Base-by-base conservation (phyloP, 2,113 vertebrate species). In the Tachysurus fulvidraco region DNA sequence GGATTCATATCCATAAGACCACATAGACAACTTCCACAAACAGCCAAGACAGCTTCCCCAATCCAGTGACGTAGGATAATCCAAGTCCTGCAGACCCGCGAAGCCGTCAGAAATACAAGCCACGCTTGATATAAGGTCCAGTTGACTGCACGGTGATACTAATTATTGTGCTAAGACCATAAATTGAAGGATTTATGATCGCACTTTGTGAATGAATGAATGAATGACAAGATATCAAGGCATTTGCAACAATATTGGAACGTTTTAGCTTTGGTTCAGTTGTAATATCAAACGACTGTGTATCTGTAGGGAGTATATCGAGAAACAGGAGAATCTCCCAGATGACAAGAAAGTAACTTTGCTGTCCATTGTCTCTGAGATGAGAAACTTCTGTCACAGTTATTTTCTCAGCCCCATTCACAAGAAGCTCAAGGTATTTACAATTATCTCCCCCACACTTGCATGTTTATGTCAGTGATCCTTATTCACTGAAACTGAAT, bases 351-450 rank as follows among this genome's bases (percentile, higher is more conserved):
- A 81, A 78, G 9, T 6, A 6, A 21, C 19, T 13, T 92, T 89
- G 64, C 89, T 97, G 90, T 85, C 90, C 12, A 86, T 85, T 2
- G 90, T 97, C 0, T 0, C 71, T 0, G 93, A 95, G 28, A 92
- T 98, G 85, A 94, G 93, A 91, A 93, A 92, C 44, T 90, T 41
- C 0, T 94, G 94, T 71, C 95, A 95, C 23, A 90, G 89, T 0
- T 85, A 90, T 17, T 91, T 99, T 41, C 94, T 96, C 69, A 88
- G 92, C 25, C 90, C 69, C 64, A 91, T 97, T 4, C 93, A 95
- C 25, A 14, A 0, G 0, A 86, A 94, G 41, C 91, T 97, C 69
- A 96, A 97, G 97, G 97, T 98, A 94, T 46, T 77, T 71, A 28
- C n/a, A 71, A 54, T 54, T 28, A 80, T 23, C 0, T 30, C n/a